Base-by-base conservation (phyloP, 2,797 vertebrate genomes). In the Megalops cyprinoides region DNA sequence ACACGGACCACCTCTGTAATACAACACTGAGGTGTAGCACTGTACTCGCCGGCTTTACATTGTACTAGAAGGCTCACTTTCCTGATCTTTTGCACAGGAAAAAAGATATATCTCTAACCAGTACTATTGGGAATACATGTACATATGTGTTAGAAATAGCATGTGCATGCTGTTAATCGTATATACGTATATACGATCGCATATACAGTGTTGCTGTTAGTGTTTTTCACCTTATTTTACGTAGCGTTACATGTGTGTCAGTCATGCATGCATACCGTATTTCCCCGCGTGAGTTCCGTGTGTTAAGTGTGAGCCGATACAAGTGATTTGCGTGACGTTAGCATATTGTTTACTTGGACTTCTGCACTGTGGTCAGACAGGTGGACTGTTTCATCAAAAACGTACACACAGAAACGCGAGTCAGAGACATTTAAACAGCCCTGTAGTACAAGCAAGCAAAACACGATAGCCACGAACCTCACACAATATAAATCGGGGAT, bases 311-410 rank as follows among this genome's bases (percentile, higher is more conserved):
- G 31, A 28, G 5, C 28, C 65, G 62, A 37, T 15, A 14, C 31
- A 37, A 37, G 31, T 65, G 62, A 34, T 48, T 44, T 3, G 14
- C 51, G 62, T 81, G 77, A 76, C 60, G 42, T 71, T 56, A 65
- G 34, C 1, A 69, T 28, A 74, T 37, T 55, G 58, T 56, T 79
- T 74, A 51, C 49, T 73, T 69, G 58, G 78, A 82, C 81, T 82
- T 51, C 69, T 81, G 79, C 39, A 81, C 77, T 31, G 39, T 62
- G 76, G 44, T 69, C 48, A 58, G 44, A 76, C 81, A 80, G 31
- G 37, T 15, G 46, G 65, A n/a, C 69, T 76, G 42, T 75, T 55
- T 69, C n/a, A 81, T 58, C 31, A 48, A 46, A 55, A 34, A 55
- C 1, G 48, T 60, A 56, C 2, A 53, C 34, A 51, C 5, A n/a